Base-by-base conservation (phyloP, 2,797 vertebrate species). In the Leuciscus waleckii region DNA sequence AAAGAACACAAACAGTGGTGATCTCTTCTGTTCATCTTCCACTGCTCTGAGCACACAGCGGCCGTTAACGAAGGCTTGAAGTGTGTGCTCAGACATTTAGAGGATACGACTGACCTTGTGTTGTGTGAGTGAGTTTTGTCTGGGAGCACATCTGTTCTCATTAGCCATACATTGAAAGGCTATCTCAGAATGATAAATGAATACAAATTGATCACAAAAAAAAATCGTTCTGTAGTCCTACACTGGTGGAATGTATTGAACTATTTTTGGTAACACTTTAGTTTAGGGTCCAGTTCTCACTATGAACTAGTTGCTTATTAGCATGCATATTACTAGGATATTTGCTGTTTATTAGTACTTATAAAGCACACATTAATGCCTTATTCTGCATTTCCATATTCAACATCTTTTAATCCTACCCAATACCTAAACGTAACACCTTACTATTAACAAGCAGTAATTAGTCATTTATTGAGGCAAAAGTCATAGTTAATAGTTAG, bases 71-170 rank as follows among this genome's bases (percentile, higher is more conserved):
- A 37, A 71, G 54, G 9, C 35, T 21, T 61, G 39, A 70, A 26
- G 56, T 82, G n/a, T 77, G 84, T 81, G 70, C 68, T 65, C 84
- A 71, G 79, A 87, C 81, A 76, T 49, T 67, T 37, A n/a, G 10
- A 58, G 19, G 37, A 49, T 46, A 68, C 49, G 80, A 75, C 68
- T 84, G 86, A 84, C 82, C 69, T 75, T 69, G 82, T 26, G 17
- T 35, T 84, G 29, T 80, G 70, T 56, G 78, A 41, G 58, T 35
- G 58, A 13, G 73, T 39, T 23, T 82, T 65, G 80, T 82, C 43
- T 63, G 73, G 37, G 46, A 85, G 43, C 74, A 56, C 79, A 87
- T 87, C 80, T 87, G 79, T 87, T 81, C 83, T 85, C 74, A 75
- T 87, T 85, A 87, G 83, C 51, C 1, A 2, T 23, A 65, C 61